Conservation (phyloP, 2,797 vertebrate genomes). For the Dipus sagitta region DNA sequence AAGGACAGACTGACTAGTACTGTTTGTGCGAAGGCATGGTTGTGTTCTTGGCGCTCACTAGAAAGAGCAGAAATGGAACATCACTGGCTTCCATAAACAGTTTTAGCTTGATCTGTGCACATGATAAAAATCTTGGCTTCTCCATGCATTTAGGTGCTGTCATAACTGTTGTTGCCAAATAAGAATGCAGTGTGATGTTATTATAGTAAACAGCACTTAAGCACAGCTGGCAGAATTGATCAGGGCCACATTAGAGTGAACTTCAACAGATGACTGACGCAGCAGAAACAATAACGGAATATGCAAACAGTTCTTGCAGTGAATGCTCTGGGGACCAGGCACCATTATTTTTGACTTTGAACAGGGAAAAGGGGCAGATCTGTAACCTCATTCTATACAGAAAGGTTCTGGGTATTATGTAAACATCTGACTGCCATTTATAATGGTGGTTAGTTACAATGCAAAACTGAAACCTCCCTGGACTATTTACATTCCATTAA, state of each 20-base stretch:
- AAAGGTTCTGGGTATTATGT: slow-evolving; percentile 93
- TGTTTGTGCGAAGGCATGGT: slow-evolving; percentile 86
- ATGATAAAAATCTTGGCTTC: slow-evolving; percentile 89
- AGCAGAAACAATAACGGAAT: slow-evolving; percentile 98
- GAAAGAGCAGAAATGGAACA: slow-evolving; percentile 89
- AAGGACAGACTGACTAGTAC: slow-evolving; percentile 84
- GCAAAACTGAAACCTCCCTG: slow-evolving; percentile 92
- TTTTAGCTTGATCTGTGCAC: slow-evolving; percentile 88
- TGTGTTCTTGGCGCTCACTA: slow-evolving; percentile 86
- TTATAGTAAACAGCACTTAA: slow-evolving; percentile 97
- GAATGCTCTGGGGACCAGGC: slow-evolving; percentile 93
- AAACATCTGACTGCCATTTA: slow-evolving; percentile 95
- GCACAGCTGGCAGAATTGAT: slow-evolving; percentile 97
- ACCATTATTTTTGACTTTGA: slow-evolving; percentile 94
- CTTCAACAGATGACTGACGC: slow-evolving; percentile 94
- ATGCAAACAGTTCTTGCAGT: slow-evolving; percentile 95
- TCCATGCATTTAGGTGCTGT: slow-evolving; percentile 92
- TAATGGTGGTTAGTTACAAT: slow-evolving; percentile 88
- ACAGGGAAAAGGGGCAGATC: slow-evolving; percentile 91
- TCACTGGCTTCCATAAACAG: slow-evolving; percentile 87
- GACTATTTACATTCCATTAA: slow-evolving; percentile 99
- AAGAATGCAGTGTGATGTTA: slow-evolving; percentile 92
- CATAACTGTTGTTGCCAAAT: slow-evolving; percentile 91
- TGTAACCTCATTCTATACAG: slow-evolving; percentile 93
- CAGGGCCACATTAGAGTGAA: slow-evolving; percentile 94